Conservation (phyloP, 2,113 vertebrate genomes). For the Electrona antarctica region DNA sequence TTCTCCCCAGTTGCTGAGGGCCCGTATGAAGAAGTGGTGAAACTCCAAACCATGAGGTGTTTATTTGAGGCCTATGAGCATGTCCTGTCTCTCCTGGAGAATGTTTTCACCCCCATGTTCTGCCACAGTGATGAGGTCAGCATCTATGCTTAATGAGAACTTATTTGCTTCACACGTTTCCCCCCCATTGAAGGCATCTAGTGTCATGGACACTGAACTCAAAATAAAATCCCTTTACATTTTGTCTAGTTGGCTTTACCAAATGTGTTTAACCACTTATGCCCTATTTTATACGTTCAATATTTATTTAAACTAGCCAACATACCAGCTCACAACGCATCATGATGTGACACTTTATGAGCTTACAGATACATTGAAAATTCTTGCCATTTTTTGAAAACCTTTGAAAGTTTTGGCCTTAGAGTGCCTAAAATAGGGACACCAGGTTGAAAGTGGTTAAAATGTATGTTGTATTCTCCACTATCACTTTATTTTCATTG, state of each 20-base stretch:
- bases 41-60: constrained; percentile 95
- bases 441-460: too few relatives aligned
- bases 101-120: constrained; percentile 97
- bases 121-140: constrained; percentile 96
- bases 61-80: constrained; percentile 98
- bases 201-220: background rate
- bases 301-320: too few relatives aligned
- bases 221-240: background rate
- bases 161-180: too few relatives aligned
- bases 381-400: too few relatives aligned
- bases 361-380: too few relatives aligned
- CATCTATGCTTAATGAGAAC: background rate
- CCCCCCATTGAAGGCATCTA: background rate
- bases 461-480: too few relatives aligned
- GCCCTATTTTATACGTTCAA: background rate
- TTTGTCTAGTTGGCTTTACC: background rate
- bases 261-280: background rate
- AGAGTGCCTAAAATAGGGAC: too few relatives aligned
- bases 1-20: constrained; percentile 88
- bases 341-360: too few relatives aligned
- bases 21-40: constrained; percentile 89
- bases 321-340: too few relatives aligned
- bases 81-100: constrained; percentile 94
- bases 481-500: too few relatives aligned
- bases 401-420: too few relatives aligned